Evolutionary conservation across 2,113 vertebrate genomes (phyloP).

Genomic region (Zapus hudsonius): DNA sequence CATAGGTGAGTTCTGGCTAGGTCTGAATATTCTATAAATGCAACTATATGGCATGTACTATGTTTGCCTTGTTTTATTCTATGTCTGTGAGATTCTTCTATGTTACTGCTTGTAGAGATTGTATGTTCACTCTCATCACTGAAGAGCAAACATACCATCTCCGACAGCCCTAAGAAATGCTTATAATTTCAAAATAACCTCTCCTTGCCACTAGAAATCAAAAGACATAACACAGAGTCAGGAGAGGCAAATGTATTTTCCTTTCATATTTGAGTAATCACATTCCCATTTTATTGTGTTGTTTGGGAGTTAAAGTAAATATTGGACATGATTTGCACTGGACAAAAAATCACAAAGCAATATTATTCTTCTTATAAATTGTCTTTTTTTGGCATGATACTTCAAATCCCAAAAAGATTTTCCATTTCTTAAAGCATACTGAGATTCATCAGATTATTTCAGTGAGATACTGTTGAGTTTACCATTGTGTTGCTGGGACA

Average conservation of each 20-base stretch:
- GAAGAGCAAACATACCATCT: neutral
- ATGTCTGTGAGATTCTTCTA: neutral
- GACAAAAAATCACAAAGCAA: slow-evolving; percentile 23
- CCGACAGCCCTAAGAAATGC: slow-evolving; percentile 64
- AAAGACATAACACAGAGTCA: slow-evolving; percentile 60
- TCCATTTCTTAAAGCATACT: neutral
- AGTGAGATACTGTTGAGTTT: neutral
- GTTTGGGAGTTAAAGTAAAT: slow-evolving; percentile 58
- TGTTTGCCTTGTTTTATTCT: neutral
- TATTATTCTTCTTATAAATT: slow-evolving; percentile 45
- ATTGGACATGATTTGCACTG: slow-evolving; percentile 43
- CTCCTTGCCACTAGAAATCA: slow-evolving; percentile 74
- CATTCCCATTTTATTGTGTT: slow-evolving; percentile 57
- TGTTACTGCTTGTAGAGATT: neutral
- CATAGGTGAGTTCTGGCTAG: neutral
- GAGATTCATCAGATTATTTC: slow-evolving; percentile 26
- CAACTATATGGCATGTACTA: neutral
- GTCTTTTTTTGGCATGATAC: slow-evolving; percentile 15
- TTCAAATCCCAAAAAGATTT: neutral
- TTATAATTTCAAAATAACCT: slow-evolving; percentile 51
- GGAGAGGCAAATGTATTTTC: slow-evolving; percentile 49
- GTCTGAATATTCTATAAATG: neutral
- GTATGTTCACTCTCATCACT: neutral
- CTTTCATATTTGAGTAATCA: slow-evolving; percentile 67
- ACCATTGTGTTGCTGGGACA: neutral